Evolutionary conservation across 2,888 invertebrate species (phyloP), one percentile per base, ranked within the genome.

Genomic region (Erannis defoliaria): DNA sequence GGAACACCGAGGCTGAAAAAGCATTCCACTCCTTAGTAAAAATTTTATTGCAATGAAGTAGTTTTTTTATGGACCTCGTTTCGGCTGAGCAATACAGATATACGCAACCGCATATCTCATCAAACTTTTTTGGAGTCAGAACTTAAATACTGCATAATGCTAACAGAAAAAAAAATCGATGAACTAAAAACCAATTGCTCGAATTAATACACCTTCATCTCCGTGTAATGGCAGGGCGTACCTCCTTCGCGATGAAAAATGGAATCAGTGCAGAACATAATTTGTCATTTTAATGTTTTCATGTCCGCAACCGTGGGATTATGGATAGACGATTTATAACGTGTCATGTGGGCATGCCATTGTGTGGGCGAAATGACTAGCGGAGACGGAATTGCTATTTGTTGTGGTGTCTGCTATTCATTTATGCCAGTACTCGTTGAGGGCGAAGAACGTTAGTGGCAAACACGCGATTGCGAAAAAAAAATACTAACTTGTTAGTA

Each of bases 201-300:
- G 78, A 81, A 84, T 82, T 81, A 82, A 81, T 81, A 80, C 74
- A 77, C 74, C 71, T 74, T 74, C 72, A 70, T 75, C 72, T 66
- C 57, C 60, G 19, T 51, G 54, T 49, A 50, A 63, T 55, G 46
- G 50, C 35, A 46, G 37, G 70, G 72, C 75, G 73, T 77, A 81
- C 78, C 80, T 84, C 77, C 79, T 84, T 81, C 79, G 73, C 67
- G 66, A 74, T 87, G 88, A 88, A 88, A 88, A 88, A 89, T 89
- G 84, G 83, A 83, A 85, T 84, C 80, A 80, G 77, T 78, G 83
- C 81, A 76, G 81, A 80, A 76, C 80, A 85, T 86, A 77, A 89
- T 88, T 88, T 88, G 87, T 88, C 87, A 89, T 89, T 88, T 86
- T 88, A 86, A 89, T 87, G 86, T 82, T 82, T 82, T 82, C 81